Base-by-base conservation (phyloP, 92 coral and sea anemone genomes). In the Micromussa lordhowensis region DNA sequence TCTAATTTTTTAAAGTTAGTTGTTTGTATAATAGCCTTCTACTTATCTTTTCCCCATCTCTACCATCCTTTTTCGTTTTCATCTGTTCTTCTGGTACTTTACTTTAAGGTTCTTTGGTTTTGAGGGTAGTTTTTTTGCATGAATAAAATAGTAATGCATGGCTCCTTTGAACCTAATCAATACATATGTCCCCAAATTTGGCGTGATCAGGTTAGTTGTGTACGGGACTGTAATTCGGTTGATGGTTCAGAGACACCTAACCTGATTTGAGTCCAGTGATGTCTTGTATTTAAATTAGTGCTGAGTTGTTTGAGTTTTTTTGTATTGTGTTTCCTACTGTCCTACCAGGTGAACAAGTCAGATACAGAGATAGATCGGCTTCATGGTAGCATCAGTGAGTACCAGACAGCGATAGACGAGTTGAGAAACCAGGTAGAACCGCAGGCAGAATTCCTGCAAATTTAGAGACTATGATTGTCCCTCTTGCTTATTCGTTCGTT, bases 381-480 rank as follows among this genome's bases (percentile, higher is more conserved):
- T 74, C 86, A 93, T 22, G 48, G 64, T 71, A 96, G 92, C 48
- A 81, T 93, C 73, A 68, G 79, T 75, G 98, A 96, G 29, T 88
- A 86, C 88, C 94, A 86, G 59, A 77, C 92, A 35, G 68, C 72
- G 53, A 54, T 95, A 88, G 93, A 86, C 19, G 89, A 93, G 88
- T 81, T 84, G 38, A 86, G 83, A 87, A 59, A 57, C 66, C 94
- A 93, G 96, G 96, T 91, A 88, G 89, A 66, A 53, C 2, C 6
- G 55, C 77, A 26, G 68, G 17, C 18, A 78, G 32, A 58, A 44
- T 7, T 40, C 48, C 8, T 40, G 48, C 7, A 10, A 40, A 40
- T 6, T 44, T 44, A 44, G 51, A 9, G 12, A 44, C 12, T 44
- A 44, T 8, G 51, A 44, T 44, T 44, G 51, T 5, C 51, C 51